A percentile compares a stretch with the other conserved stretches of the same genome.
These are phyloP conservation scores for Camarhynchus parvulus DNA, from an alignment of 2,113 vertebrate genomes.

Conservation along the genomic window DNA sequence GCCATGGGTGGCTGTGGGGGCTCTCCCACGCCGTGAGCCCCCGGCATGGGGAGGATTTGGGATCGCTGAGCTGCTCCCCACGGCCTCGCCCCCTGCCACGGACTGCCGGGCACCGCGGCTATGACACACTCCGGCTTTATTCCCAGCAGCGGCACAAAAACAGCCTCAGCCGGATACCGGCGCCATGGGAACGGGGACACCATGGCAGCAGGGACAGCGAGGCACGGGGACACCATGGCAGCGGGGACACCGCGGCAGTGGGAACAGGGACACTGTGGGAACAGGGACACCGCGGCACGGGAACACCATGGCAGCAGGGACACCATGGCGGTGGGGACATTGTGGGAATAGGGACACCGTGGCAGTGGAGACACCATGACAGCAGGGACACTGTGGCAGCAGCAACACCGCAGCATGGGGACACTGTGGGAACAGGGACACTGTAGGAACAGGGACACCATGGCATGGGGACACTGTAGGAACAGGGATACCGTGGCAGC, in stretches of 20 bases:
- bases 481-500: accelerated
- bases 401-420: too few species aligned
- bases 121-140: accelerated
- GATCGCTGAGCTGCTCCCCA: background rate
- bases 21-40: background rate
- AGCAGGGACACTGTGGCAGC: accelerated
- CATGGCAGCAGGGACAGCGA: accelerated
- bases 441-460: too few species aligned
- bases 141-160: accelerated
- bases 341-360: accelerated
- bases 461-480: background rate
- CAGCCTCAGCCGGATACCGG: background rate
- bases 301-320: too few species aligned
- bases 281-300: background rate
- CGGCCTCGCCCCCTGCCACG: background rate
- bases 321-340: accelerated
- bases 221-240: background rate
- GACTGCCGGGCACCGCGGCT: background rate
- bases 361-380: accelerated
- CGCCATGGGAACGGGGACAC: background rate
- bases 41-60: background rate
- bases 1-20: accelerated
- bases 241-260: accelerated
- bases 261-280: too few species aligned
- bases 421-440: too few species aligned